These are phyloP conservation scores for Drosophila trapezifrons DNA, from an alignment of 1,140 invertebrate genomes.

Conservation along the genomic window DNA sequence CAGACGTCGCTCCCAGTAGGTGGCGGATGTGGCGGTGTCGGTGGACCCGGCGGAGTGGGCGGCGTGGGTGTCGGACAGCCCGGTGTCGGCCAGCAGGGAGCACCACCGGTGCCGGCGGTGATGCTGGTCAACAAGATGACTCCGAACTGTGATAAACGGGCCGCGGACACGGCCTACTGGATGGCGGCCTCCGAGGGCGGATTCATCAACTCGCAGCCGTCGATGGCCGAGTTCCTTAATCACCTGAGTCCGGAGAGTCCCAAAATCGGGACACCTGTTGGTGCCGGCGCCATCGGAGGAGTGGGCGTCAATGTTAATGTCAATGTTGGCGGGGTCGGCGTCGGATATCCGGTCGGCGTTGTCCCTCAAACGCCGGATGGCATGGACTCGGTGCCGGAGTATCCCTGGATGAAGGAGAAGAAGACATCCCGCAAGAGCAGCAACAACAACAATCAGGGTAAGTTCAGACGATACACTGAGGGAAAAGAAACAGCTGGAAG, in stretches of 20 bases:
- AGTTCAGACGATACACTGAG: slow-evolving; percentile 72
- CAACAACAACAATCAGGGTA: slow-evolving; percentile 91
- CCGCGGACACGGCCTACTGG: slow-evolving; percentile 76
- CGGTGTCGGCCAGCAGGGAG: slow-evolving; percentile 55
- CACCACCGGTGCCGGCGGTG: slow-evolving; percentile 62
- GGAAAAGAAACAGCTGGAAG: neutral
- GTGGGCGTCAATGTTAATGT: slow-evolving; percentile 72
- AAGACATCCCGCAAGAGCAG: slow-evolving; percentile 97
- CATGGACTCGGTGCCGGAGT: slow-evolving; percentile 92
- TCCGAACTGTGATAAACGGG: slow-evolving; percentile 84
- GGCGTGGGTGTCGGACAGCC: slow-evolving; percentile 36
- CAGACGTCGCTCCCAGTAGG: slow-evolving; percentile 41
- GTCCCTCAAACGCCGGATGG: slow-evolving; percentile 86
- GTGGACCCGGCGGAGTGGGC: slow-evolving; percentile 32
- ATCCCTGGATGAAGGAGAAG: slow-evolving; percentile 99
- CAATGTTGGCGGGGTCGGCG: slow-evolving; percentile 85
- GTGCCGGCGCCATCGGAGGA: slow-evolving; percentile 83
- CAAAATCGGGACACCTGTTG: slow-evolving; percentile 84
- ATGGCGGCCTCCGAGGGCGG: slow-evolving; percentile 89
- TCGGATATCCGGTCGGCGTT: slow-evolving; percentile 78
- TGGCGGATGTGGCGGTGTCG: slow-evolving; percentile 46
- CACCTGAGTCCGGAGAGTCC: slow-evolving; percentile 87
- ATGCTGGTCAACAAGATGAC: slow-evolving; percentile 82
- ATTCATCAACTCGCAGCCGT: slow-evolving; percentile 96
- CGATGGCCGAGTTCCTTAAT: slow-evolving; percentile 95